A percentile compares a stretch with the other conserved stretches of the same genome.
Evolutionary conservation across 2,113 vertebrate species (phyloP).

Genomic region (Antechinus stuartii): DNA sequence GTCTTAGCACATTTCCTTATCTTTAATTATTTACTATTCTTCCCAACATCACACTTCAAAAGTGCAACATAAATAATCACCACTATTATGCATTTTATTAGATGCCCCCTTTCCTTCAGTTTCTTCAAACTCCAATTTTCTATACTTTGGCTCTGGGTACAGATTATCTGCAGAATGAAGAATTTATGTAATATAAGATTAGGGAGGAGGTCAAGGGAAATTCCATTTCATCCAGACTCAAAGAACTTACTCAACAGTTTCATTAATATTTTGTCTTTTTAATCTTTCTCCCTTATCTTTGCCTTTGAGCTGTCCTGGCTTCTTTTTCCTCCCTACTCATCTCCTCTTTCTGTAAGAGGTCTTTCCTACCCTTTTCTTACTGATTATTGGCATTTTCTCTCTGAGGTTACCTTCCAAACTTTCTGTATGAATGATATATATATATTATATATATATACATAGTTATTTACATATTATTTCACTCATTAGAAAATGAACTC

Average conservation of each 20-base stretch:
- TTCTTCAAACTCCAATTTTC: neutral
- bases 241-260: neutral
- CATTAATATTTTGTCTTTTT: neutral
- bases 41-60: conserved; percentile 26
- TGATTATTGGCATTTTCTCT: neutral
- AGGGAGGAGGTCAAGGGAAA: neutral
- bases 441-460: neutral
- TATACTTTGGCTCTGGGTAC: neutral
- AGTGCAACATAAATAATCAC: neutral
- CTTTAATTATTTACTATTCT: conserved; percentile 7
- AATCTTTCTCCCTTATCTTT: neutral
- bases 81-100: neutral
- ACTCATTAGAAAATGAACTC: neutral
- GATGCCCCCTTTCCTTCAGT: neutral
- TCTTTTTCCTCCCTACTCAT: neutral
- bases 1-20: neutral
- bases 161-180: neutral
- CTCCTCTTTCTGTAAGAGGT: neutral
- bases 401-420: neutral
- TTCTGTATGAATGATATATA: neutral
- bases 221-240: neutral
- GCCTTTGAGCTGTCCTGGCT: neutral
- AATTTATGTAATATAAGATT: neutral
- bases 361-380: neutral
- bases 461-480: neutral